Percentiles rank a stretch among this genome's conserved stretches.
phyloP scores from a whole-genome alignment of 2,888 invertebrate species.

The Brachylomia viminalis region DNA sequence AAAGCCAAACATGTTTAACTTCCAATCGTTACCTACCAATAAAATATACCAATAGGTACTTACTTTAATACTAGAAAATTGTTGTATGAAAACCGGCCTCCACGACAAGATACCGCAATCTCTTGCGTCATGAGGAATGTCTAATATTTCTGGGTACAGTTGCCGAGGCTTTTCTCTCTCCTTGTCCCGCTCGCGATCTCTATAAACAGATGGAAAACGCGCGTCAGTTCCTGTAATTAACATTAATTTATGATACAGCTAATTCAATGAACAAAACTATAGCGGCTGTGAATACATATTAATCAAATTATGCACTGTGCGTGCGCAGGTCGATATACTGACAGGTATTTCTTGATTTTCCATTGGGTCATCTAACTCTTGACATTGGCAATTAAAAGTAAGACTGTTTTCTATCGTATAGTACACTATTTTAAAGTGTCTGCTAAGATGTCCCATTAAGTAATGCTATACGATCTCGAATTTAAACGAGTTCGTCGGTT shows the following conservation, averaged over 20 bases:
- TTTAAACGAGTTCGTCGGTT: conserved; percentile 52
- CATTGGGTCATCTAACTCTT: conserved; percentile 36
- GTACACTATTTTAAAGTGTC: conserved; percentile 2
- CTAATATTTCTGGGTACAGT: conserved; percentile 91
- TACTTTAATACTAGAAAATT: conserved; percentile 97
- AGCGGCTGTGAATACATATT: conserved; percentile 37
- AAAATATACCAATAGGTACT: conserved; percentile 57
- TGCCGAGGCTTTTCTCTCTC: conserved; percentile 91
- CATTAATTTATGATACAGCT: conserved; percentile 31
- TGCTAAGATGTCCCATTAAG: conserved; percentile 11
- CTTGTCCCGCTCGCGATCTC: conserved; percentile 89
- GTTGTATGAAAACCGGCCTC: conserved; percentile 96
- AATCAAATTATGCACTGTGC: conserved; percentile 33
- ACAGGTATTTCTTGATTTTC: conserved; percentile 41
- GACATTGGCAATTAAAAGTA: conserved; percentile 27
- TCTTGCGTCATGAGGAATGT: conserved; percentile 92
- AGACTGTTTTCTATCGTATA: background rate
- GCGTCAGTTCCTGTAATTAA: conserved; percentile 34
- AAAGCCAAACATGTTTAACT: background rate
- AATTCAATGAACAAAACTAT: conserved; percentile 23
- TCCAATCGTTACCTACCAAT: background rate
- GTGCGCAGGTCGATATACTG: conserved; percentile 48
- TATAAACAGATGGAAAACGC: conserved; percentile 69
- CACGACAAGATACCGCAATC: conserved; percentile 97
- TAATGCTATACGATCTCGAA: conserved; percentile 24